phyloP scores from a whole-genome alignment of 30 jellyfish, hydroid and myxozoan genomes.

The Aurelia coerulea region DNA sequence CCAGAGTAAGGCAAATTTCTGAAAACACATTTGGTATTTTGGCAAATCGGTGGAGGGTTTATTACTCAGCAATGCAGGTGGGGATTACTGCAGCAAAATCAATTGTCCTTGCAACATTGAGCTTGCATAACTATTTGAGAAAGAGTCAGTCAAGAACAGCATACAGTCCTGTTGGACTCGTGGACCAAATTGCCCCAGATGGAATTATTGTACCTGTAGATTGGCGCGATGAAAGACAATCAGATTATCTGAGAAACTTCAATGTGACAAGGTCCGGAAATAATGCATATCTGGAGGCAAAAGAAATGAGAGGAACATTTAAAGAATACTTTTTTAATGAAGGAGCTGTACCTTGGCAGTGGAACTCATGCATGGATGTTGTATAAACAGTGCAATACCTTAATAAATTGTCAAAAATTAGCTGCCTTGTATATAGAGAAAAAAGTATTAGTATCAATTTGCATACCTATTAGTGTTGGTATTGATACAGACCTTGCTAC shows the following conservation, averaged over 20 bases:
- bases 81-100: not conserved
- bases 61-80: constrained; percentile 17
- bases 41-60: no score
- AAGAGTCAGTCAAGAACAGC: constrained; percentile 2
- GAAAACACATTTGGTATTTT: no score
- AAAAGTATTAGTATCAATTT: not conserved
- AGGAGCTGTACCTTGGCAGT: constrained; percentile 48
- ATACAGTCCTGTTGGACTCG: constrained; percentile 32
- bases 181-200: constrained; percentile 19
- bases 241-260: not conserved
- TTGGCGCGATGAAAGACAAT: not conserved
- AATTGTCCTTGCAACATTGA: constrained; percentile 14
- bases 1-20: no score
- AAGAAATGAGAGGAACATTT: constrained; percentile 18
- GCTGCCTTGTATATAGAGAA: not conserved
- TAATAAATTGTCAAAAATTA: not conserved
- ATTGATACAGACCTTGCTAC: not conserved
- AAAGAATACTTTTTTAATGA: constrained; percentile 41
- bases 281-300: constrained; percentile 7
- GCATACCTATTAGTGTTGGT: not conserved
- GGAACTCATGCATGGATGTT: constrained; percentile 24
- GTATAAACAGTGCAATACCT: not conserved
- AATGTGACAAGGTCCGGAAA: constrained; percentile 13
- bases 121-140: constrained; percentile 16
- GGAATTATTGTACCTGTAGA: not conserved